Percentiles rank a stretch among this genome's conserved stretches.
These are phyloP conservation scores for Psittacula echo DNA, from an alignment of 2,797 vertebrate genomes.

Conservation along the genomic window DNA sequence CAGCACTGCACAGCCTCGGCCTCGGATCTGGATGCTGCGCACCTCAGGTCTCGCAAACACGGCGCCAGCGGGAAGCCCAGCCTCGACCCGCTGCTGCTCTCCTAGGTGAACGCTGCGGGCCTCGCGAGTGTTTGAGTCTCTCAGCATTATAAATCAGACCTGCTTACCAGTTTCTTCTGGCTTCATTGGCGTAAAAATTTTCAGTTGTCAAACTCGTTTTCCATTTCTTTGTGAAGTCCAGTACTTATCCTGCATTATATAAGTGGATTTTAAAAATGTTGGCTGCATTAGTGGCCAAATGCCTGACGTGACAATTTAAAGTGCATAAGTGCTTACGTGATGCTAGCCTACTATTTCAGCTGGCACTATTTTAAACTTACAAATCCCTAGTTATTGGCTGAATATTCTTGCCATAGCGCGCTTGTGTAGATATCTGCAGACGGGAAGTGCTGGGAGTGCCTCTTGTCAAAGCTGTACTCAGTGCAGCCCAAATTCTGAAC, in stretches of 20 bases:
- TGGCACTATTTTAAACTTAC: constrained; percentile 9
- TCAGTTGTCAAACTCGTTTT: neutral
- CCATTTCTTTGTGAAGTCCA: neutral
- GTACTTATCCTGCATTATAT: neutral
- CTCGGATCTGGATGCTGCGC: too few species aligned
- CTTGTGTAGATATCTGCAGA: neutral
- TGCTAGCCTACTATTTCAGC: neutral
- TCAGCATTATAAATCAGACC: accelerated
- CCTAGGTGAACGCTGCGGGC: accelerated
- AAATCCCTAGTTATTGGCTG: neutral
- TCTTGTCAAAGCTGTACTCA: neutral
- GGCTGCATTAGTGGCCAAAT: neutral
- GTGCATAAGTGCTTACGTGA: neutral
- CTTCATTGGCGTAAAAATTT: accelerated
- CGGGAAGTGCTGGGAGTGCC: neutral
- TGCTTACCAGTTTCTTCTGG: accelerated
- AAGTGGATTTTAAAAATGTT: neutral
- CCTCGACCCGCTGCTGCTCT: neutral
- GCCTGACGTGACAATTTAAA: neutral
- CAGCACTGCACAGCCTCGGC: neutral
- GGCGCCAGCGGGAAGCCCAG: too few species aligned
- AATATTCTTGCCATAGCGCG: neutral
- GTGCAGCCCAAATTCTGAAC: neutral
- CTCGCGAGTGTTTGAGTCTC: accelerated
- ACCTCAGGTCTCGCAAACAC: accelerated